These are phyloP conservation scores for Cyanistes caeruleus DNA, from an alignment of 2,113 vertebrate species.

Conservation along the genomic window DNA sequence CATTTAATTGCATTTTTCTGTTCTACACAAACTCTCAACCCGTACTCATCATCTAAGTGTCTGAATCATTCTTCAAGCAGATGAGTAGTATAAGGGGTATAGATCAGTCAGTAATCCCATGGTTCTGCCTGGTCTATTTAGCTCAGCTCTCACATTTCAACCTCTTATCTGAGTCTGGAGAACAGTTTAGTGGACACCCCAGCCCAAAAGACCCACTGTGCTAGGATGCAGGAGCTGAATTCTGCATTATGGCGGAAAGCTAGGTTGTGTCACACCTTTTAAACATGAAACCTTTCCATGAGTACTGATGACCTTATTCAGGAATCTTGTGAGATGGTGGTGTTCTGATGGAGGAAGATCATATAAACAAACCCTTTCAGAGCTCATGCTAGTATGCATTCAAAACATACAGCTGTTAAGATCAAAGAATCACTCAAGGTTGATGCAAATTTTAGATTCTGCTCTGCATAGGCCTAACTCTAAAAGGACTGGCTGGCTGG, in stretches of 20 bases:
- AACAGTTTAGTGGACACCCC: background rate
- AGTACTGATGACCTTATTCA: background rate
- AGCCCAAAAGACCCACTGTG: background rate
- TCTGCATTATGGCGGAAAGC: background rate
- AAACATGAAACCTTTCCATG: background rate
- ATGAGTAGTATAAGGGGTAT: background rate
- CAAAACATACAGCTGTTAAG: background rate
- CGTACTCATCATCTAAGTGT: background rate
- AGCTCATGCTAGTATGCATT: background rate
- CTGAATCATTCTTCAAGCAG: background rate
- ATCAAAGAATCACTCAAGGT: background rate
- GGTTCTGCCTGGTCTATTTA: background rate
- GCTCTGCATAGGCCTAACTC: background rate
- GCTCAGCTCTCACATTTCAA: background rate
- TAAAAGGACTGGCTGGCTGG: background rate
- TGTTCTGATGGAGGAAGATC: background rate
- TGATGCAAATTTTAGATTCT: background rate
- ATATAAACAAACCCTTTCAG: background rate
- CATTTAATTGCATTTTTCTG: background rate
- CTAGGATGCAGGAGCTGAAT: background rate
- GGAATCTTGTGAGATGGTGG: background rate
- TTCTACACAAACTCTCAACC: background rate
- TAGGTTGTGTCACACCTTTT: background rate
- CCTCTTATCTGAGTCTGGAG: background rate
- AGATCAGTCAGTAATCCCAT: background rate